Conservation (phyloP, 2,113 vertebrate genomes). For the Stercorarius parasiticus region DNA sequence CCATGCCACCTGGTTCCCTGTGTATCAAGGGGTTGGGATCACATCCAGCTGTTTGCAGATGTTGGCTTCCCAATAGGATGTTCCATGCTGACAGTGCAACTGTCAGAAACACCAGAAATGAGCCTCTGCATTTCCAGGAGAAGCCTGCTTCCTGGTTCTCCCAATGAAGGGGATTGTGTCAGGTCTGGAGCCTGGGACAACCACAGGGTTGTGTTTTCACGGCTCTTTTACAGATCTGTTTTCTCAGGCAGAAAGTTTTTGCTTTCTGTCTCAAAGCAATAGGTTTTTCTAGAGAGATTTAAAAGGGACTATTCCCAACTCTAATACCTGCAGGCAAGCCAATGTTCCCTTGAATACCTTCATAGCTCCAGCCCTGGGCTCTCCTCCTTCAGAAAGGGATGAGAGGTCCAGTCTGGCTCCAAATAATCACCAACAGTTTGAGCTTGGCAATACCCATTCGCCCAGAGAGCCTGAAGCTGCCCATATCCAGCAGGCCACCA, state of each 20-base stretch:
- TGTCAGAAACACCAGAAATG: background rate
- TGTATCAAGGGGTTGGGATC: background rate
- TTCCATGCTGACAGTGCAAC: background rate
- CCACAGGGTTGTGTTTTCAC: background rate
- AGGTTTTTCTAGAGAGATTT: background rate
- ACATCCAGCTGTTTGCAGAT: background rate
- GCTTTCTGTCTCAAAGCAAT: conserved; percentile 49
- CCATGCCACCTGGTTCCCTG: background rate
- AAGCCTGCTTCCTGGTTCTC: background rate
- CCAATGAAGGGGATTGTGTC: background rate
- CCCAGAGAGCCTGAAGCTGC: background rate
- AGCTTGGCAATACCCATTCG: background rate
- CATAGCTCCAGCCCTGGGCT: background rate
- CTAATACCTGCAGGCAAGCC: background rate
- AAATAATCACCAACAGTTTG: background rate
- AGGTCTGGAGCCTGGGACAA: background rate
- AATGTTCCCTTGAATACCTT: background rate
- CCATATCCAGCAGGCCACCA: background rate
- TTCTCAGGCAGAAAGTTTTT: background rate
- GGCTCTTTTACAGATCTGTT: background rate
- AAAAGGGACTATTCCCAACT: background rate
- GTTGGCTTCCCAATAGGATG: background rate
- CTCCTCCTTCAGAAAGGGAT: background rate
- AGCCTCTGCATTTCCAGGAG: background rate
- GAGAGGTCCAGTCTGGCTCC: background rate